Evolutionary conservation across 2,113 vertebrate species (phyloP), one percentile per base, ranked within the genome.

Genomic region (Stegastes partitus): DNA sequence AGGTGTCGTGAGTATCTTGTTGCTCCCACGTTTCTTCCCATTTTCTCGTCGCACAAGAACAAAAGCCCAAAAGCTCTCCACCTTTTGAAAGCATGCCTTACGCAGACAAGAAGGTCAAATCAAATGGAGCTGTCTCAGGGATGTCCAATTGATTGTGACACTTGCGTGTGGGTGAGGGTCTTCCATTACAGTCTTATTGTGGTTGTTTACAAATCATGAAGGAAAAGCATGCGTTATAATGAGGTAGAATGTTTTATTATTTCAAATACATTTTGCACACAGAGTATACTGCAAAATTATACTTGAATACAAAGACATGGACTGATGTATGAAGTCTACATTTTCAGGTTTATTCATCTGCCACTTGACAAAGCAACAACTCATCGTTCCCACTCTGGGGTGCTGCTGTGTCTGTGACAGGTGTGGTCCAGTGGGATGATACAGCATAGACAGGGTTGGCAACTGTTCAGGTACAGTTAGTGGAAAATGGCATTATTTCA

Each of bases 121-220:
- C 88, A 89, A 85, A 86, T 88, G 84, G 89, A 89, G 81, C 57
- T 80, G 84, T 92, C 94, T 94, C 93, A 94, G 93, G 93, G 93
- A 93, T 92, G 86, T 93, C 93, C 92, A 85, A 22, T 87, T 91
- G 91, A 88, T 91, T 90, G 89, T 81, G 86, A 92, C 82, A 68
- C 85, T 90, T 83, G 57, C 76, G 66, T 88, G 84, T 86, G 78
- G 84, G 70, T 83, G 79, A 89, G 87, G 89, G 89, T 93, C 91
- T 94, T 94, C 89, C 92, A 91, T 85, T 87, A 14, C 72, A 77
- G 59, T 86, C 81, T 61, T 79, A 69, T 68, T 70, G 77, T 86
- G 67, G 65, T 49, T 74, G 68, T 81, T 83, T 69, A 73, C 53
- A 39, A 79, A 31, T 64, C 26, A 84, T 15, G 58, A 79, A 68